A percentile compares a stretch with the other conserved stretches of the same genome.
Conservation (phyloP, 1,140 invertebrate species). For the Monomorium pharaonis region DNA sequence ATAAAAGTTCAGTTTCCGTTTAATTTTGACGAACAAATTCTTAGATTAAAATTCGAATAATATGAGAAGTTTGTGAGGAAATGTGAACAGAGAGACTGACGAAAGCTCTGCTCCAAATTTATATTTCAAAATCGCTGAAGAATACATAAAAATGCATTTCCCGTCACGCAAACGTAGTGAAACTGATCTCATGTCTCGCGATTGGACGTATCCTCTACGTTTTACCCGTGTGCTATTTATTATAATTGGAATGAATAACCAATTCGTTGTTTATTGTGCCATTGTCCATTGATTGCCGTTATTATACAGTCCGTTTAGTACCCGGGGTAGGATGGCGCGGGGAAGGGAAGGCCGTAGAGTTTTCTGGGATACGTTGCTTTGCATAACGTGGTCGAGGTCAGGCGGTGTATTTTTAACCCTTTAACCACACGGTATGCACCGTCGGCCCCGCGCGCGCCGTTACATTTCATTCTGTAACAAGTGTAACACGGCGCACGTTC, state of each 20-base stretch:
- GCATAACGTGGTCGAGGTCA: slow-evolving; percentile 59
- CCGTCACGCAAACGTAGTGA: slow-evolving; percentile 11
- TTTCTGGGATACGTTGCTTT: slow-evolving; percentile 54
- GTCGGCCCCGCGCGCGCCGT: background rate
- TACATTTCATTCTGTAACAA: slow-evolving; percentile 29
- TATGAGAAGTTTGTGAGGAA: background rate
- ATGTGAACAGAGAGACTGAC: background rate
- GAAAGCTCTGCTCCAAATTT: background rate
- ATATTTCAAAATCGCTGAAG: background rate
- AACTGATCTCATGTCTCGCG: background rate
- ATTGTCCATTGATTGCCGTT: slow-evolving; percentile 50
- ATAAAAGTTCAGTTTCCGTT: background rate
- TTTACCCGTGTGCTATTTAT: slow-evolving; percentile 3
- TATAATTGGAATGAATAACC: slow-evolving; percentile 24
- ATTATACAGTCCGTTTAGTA: background rate
- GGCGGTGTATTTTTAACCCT: slow-evolving; percentile 47
- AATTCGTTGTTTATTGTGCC: slow-evolving; percentile 44
- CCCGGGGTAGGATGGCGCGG: background rate
- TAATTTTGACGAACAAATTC: background rate
- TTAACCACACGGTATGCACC: slow-evolving; percentile 19
- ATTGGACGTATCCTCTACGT: background rate
- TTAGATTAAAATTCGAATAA: background rate
- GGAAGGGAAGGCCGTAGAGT: background rate
- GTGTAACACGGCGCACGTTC: background rate
- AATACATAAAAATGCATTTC: background rate